These are phyloP conservation scores for Julus scandinavius DNA, from an alignment of 2,888 invertebrate genomes.

Conservation along the genomic window DNA sequence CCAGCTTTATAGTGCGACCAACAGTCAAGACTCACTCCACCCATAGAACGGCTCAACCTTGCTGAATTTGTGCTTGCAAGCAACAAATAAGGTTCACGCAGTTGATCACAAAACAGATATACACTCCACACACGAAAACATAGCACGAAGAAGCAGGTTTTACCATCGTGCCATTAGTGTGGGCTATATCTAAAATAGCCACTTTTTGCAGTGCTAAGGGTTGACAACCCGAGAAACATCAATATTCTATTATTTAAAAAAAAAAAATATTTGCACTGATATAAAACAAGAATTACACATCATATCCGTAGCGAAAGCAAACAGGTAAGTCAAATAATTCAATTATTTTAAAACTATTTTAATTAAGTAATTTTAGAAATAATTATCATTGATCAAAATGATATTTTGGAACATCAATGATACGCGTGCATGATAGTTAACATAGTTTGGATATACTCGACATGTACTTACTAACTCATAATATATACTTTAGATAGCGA, in stretches of 20 bases:
- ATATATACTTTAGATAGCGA: too few species aligned
- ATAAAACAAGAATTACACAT: not conserved
- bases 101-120: not conserved
- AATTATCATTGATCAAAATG: too few species aligned
- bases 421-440: too few species aligned
- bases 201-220: not conserved
- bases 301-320: not conserved
- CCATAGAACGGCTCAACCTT: not conserved
- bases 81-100: not conserved
- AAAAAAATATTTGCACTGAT: not conserved
- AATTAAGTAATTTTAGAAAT: too few species aligned
- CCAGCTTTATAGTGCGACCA: not conserved
- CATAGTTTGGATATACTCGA: too few species aligned
- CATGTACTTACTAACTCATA: too few species aligned
- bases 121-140: not conserved
- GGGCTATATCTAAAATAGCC: not conserved
- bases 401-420: too few species aligned
- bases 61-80: constrained; percentile 22
- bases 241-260: not conserved
- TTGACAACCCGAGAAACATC: not conserved
- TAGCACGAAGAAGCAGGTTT: not conserved
- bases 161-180: not conserved
- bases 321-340: not conserved
- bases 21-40: constrained; percentile 10
- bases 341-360: not conserved